Evolutionary conservation across 1,140 invertebrate genomes (phyloP).

Genomic region (Aphis gossypii): DNA sequence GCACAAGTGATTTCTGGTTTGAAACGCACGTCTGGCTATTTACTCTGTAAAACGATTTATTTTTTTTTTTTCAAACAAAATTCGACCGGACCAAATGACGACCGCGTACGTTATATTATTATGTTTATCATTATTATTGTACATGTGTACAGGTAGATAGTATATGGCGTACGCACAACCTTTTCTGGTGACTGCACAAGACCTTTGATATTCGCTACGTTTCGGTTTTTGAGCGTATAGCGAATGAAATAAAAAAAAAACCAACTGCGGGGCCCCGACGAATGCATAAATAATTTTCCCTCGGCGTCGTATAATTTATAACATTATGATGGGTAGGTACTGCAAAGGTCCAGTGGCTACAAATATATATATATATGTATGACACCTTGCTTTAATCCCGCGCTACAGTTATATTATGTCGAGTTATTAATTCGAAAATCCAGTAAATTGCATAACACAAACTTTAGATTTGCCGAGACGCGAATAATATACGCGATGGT

Average conservation of each 20-base stretch:
- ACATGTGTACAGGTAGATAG: background rate
- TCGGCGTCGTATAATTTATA: background rate
- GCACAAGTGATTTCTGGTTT: background rate
- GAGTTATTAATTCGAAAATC: background rate
- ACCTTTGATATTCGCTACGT: background rate
- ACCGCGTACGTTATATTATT: background rate
- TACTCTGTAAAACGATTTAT: background rate
- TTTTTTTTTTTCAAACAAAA: background rate
- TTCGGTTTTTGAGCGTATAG: background rate
- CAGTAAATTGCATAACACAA: background rate
- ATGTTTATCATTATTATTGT: background rate
- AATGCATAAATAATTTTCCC: background rate
- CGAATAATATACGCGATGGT: too few relatives aligned
- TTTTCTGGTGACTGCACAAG: background rate
- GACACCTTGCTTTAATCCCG: background rate
- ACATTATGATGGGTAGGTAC: background rate
- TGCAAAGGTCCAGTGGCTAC: background rate
- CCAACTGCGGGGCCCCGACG: background rate
- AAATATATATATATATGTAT: background rate
- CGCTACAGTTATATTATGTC: background rate
- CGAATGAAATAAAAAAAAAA: slow-evolving; percentile 3
- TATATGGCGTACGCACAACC: background rate
- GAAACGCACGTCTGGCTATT: background rate
- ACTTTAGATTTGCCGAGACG: background rate
- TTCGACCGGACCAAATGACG: background rate